phyloP scores from a whole-genome alignment of 2,888 invertebrate genomes.

The Formica aserva region DNA sequence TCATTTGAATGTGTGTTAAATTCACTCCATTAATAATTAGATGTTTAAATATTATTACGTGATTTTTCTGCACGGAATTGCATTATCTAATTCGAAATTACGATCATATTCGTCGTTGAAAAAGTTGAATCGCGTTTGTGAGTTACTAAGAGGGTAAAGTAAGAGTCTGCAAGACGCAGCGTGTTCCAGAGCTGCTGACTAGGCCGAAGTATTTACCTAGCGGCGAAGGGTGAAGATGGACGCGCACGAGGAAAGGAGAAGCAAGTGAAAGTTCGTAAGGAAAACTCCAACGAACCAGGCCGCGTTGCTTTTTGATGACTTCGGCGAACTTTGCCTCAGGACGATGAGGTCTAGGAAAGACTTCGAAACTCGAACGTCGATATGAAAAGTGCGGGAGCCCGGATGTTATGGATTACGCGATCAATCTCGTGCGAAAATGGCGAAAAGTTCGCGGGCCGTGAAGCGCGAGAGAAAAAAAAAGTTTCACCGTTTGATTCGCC shows the following conservation, averaged over 20 bases:
- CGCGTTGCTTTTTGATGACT: constrained; percentile 76
- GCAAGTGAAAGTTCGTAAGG: constrained; percentile 73
- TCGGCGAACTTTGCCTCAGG: constrained; percentile 64
- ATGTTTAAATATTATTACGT: neutral
- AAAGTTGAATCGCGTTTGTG: constrained; percentile 24
- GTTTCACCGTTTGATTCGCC: constrained; percentile 49
- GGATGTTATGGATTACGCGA: constrained; percentile 72
- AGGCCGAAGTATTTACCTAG: constrained; percentile 72
- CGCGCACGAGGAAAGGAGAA: constrained; percentile 60
- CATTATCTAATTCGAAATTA: neutral
- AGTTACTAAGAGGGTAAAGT: constrained; percentile 3
- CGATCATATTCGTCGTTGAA: neutral
- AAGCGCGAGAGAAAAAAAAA: constrained; percentile 31
- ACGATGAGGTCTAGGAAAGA: constrained; percentile 72
- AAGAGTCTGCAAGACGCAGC: constrained; percentile 50
- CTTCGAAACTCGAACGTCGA: constrained; percentile 73
- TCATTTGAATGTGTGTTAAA: neutral
- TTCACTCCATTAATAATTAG: neutral
- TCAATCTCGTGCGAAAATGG: constrained; percentile 66
- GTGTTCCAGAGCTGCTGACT: constrained; percentile 66
- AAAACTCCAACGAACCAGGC: constrained; percentile 72
- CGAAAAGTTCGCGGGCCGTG: constrained; percentile 50
- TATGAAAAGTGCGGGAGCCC: constrained; percentile 72
- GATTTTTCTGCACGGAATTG: neutral
- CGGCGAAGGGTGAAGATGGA: constrained; percentile 56